Conservation (phyloP, 2,797 vertebrate genomes). For the Rhincodon typus region DNA sequence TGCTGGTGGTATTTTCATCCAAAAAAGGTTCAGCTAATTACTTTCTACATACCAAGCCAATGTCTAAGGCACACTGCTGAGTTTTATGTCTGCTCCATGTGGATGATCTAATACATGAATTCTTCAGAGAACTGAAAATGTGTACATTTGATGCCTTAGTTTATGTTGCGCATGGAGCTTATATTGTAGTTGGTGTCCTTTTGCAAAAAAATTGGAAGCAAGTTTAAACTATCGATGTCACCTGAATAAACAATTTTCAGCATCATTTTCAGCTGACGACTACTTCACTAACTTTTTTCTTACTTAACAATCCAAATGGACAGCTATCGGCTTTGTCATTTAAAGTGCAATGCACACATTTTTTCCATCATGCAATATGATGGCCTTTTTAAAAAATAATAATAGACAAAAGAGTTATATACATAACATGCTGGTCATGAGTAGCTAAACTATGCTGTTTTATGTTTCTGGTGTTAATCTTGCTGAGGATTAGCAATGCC, state of each 20-base stretch:
- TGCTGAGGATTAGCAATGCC: not conserved
- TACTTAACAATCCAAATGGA: not conserved
- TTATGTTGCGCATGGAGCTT: not conserved
- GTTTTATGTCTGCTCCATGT: not conserved
- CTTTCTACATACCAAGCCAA: not conserved
- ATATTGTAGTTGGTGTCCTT: not conserved
- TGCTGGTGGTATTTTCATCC: not conserved
- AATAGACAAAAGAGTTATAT: not conserved
- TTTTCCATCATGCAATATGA: not conserved
- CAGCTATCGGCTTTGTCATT: not conserved
- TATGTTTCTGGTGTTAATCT: not conserved
- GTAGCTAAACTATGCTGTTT: too few relatives aligned
- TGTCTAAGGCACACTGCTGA: not conserved
- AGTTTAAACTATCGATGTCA: constrained; percentile 4
- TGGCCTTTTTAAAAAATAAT: not conserved
- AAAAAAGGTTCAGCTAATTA: not conserved
- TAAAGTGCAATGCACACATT: not conserved
- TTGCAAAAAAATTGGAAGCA: not conserved
- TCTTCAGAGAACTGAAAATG: not conserved
- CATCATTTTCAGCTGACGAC: not conserved
- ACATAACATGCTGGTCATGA: too few relatives aligned
- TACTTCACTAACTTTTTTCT: not conserved
- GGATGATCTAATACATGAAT: not conserved
- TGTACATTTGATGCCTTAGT: not conserved
- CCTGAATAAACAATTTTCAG: not conserved